Evolutionary conservation across 2,797 vertebrate species (phyloP).

Genomic region (Paedocypris micromegethes): DNA sequence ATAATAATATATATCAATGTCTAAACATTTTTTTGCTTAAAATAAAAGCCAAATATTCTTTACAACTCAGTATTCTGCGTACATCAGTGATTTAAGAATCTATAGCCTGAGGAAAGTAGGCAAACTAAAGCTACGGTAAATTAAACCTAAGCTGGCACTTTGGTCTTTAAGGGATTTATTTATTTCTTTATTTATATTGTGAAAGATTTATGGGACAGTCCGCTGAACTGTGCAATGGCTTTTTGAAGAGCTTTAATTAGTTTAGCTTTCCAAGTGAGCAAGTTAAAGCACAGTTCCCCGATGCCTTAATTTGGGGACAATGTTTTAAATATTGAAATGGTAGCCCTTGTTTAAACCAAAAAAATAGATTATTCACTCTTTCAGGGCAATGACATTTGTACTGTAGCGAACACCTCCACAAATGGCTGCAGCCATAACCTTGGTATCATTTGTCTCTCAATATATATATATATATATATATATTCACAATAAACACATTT

Average conservation of each 20-base stretch:
- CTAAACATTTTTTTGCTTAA: too few species aligned
- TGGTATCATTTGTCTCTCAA: too few species aligned
- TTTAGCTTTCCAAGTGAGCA: constrained; percentile 21
- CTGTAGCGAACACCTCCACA: too few species aligned
- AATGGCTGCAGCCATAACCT: too few species aligned
- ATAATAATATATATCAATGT: too few species aligned
- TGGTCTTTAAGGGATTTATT: constrained; percentile 9
- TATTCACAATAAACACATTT: too few species aligned
- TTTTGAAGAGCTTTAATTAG: constrained; percentile 23
- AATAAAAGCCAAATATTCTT: too few species aligned
- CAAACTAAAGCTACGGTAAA: constrained; percentile 12
- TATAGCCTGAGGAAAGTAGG: constrained; percentile 9
- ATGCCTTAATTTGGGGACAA: neutral
- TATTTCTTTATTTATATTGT: neutral
- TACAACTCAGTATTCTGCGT: constrained; percentile 17
- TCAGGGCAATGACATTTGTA: too few species aligned
- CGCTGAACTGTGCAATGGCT: constrained; percentile 13
- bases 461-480: too few species aligned
- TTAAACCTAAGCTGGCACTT: constrained; percentile 22
- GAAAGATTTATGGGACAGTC: constrained; percentile 29
- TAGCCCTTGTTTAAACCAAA: neutral
- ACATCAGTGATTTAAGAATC: constrained; percentile 2
- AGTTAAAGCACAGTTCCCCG: constrained; percentile 13
- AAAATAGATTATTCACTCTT: neutral
- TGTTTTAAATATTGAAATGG: constrained; percentile 5